phyloP scores from a whole-genome alignment of 2,113 vertebrate species.

The Alethe diademata region DNA sequence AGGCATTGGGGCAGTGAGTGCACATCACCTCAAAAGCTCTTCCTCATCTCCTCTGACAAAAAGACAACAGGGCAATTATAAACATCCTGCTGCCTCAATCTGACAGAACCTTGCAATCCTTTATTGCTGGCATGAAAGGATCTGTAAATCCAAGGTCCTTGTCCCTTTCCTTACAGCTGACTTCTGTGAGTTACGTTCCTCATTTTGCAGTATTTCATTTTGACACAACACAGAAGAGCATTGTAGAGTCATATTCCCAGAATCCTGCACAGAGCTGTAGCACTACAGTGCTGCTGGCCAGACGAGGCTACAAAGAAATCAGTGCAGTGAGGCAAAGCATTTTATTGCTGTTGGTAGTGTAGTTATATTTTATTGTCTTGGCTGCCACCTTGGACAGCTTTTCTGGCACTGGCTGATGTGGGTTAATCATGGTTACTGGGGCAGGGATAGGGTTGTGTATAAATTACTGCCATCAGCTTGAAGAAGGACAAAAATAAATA shows the following conservation, averaged over 20 bases:
- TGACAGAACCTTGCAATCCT: background rate
- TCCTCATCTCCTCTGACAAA: background rate
- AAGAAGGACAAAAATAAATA: constrained; percentile 1
- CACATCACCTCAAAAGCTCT: background rate
- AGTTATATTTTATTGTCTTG: constrained; percentile 33
- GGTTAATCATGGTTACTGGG: background rate
- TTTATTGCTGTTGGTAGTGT: background rate
- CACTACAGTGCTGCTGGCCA: background rate
- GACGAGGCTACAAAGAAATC: constrained; percentile 8
- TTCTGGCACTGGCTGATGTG: constrained; percentile 5
- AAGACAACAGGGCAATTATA: background rate
- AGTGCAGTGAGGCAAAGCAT: background rate
- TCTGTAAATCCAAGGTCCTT: background rate
- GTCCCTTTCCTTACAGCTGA: background rate
- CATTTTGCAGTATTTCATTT: background rate
- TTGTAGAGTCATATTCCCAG: background rate
- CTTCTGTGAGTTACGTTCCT: background rate
- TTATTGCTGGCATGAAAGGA: background rate
- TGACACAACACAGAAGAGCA: background rate
- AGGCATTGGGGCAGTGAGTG: background rate
- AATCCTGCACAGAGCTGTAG: background rate
- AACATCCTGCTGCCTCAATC: background rate
- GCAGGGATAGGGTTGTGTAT: background rate
- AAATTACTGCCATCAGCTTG: background rate
- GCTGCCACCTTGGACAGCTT: background rate